A percentile compares a stretch with the other conserved stretches of the same genome.
phyloP scores from a whole-genome alignment of 2,797 vertebrate species.

The Sebastes minor region DNA sequence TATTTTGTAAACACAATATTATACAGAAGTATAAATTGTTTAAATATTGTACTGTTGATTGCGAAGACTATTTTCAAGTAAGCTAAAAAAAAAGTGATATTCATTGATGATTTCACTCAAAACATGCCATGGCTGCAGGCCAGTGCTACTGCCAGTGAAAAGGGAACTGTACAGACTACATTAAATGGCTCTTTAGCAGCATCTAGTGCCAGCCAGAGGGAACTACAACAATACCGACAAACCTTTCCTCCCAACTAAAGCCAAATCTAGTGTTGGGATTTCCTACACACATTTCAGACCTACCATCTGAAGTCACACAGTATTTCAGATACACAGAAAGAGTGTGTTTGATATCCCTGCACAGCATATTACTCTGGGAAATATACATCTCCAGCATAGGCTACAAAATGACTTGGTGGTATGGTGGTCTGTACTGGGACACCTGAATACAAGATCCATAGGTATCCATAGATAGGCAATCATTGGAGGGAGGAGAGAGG shows the following conservation, averaged over 20 bases:
- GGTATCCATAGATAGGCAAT: too few relatives aligned
- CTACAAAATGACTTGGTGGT: not conserved
- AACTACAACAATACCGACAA: not conserved
- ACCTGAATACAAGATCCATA: not conserved
- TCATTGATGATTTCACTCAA: not conserved
- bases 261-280: not conserved
- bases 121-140: not conserved
- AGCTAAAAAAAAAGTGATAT: not conserved
- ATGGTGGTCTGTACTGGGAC: not conserved
- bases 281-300: not conserved
- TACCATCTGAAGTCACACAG: not conserved
- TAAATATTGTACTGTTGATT: not conserved
- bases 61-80: not conserved
- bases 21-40: not conserved
- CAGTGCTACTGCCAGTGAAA: not conserved
- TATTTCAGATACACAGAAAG: not conserved
- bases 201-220: not conserved
- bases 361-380: not conserved
- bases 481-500: too few relatives aligned
- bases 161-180: too few relatives aligned
- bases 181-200: not conserved
- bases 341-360: not conserved
- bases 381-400: not conserved
- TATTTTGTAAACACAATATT: not conserved
- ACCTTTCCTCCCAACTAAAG: not conserved